Percentiles rank a stretch among this genome's conserved stretches.
phyloP scores from a whole-genome alignment of 1,140 invertebrate genomes.

The Varroa destructor region DNA sequence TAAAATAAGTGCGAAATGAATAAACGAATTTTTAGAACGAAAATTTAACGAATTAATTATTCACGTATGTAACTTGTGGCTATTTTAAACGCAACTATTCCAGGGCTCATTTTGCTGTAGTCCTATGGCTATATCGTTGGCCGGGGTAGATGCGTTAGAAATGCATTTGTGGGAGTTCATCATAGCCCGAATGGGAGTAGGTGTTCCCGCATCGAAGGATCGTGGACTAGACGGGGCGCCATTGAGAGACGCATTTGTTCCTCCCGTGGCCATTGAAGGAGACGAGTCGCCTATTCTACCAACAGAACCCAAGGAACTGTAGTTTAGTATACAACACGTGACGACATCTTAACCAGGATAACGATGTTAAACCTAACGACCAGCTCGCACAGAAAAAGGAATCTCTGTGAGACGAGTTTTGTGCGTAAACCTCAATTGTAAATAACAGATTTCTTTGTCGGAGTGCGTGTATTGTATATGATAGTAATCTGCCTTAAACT shows the following conservation, averaged over 20 bases:
- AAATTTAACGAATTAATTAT: neutral
- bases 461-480: no score
- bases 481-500: no score
- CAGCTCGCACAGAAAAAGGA: neutral
- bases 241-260: neutral
- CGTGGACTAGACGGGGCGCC: neutral
- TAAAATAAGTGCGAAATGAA: neutral
- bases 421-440: neutral
- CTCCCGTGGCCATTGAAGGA: conserved; percentile 1
- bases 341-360: neutral
- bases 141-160: conserved; percentile 7
- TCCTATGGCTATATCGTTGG: neutral
- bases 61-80: neutral
- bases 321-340: neutral
- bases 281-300: conserved; percentile 9
- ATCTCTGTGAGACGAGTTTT: neutral
- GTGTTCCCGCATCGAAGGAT: neutral
- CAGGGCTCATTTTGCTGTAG: conserved; percentile 5
- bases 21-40: neutral
- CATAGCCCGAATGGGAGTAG: neutral
- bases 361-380: neutral
- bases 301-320: neutral
- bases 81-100: neutral
- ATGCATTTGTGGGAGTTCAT: conserved; percentile 23
- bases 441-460: neutral